Percentiles rank a stretch among this genome's conserved stretches.
Conservation (phyloP, 2,888 invertebrate species). For the Entomobrya multifasciata region DNA sequence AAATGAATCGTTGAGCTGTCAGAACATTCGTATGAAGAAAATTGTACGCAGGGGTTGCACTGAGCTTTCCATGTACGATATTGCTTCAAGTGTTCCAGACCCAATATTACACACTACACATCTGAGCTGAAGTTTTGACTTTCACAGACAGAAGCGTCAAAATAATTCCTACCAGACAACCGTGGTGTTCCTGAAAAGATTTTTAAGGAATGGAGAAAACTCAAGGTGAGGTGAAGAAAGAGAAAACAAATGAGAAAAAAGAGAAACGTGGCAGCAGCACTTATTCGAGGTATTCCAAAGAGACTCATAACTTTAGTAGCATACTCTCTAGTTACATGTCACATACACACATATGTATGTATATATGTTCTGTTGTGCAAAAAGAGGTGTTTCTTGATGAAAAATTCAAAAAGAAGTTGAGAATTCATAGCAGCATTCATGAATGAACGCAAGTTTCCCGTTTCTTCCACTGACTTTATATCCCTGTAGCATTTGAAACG, state of each 20-base stretch:
- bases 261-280: slow-evolving; percentile 47
- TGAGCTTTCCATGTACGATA: not conserved
- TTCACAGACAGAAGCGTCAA: not conserved
- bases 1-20: not conserved
- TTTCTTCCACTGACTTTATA: not conserved
- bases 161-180: not conserved
- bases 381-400: not conserved
- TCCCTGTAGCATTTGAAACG: too few relatives aligned
- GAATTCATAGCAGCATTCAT: slow-evolving; percentile 11
- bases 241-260: not conserved
- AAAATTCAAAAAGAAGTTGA: slow-evolving; percentile 14
- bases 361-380: too few relatives aligned
- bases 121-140: not conserved
- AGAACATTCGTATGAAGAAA: not conserved
- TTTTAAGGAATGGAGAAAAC: slow-evolving; percentile 15
- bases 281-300: slow-evolving; percentile 67
- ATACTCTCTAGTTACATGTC: slow-evolving; percentile 47
- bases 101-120: not conserved
- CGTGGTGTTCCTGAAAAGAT: not conserved
- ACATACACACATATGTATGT: not conserved
- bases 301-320: slow-evolving; percentile 70
- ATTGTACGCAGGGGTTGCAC: not conserved
- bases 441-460: not conserved
- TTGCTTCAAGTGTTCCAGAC: not conserved
- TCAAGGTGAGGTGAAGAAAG: slow-evolving; percentile 52